A percentile compares a stretch with the other conserved stretches of the same genome.
Evolutionary conservation across 1,140 invertebrate genomes (phyloP).

Genomic region (Pogonomyrmex californicus): DNA sequence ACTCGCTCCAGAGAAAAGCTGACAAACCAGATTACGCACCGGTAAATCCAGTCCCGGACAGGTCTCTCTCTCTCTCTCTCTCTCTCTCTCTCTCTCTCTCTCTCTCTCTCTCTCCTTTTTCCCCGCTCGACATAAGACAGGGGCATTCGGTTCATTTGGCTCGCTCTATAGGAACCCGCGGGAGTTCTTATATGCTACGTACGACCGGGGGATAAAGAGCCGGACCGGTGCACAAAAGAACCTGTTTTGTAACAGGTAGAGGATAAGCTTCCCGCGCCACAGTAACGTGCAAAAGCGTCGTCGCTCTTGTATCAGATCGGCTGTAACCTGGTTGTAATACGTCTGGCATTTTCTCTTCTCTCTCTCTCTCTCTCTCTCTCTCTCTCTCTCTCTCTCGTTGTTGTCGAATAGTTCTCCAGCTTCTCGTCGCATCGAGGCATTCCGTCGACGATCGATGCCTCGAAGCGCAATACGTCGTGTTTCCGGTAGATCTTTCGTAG

Average conservation of each 20-base stretch:
- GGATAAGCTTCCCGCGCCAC: conserved; percentile 33
- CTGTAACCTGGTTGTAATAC: conserved; percentile 28
- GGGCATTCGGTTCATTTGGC: conserved; percentile 44
- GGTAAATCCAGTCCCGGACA: conserved; percentile 51
- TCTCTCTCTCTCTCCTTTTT: too few species aligned
- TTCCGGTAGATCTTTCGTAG: conserved; percentile 22
- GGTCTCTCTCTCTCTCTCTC: conserved; percentile 5
- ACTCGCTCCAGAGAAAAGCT: conserved; percentile 19
- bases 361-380: conserved; percentile 1
- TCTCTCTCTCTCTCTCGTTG: background rate
- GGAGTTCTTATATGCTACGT: conserved; percentile 35
- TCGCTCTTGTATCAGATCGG: conserved; percentile 18
- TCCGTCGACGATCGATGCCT: conserved; percentile 3
- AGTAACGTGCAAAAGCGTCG: conserved; percentile 14
- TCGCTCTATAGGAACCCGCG: conserved; percentile 30
- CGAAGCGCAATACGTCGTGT: conserved; percentile 18
- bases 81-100: too few species aligned
- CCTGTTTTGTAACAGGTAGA: conserved; percentile 71
- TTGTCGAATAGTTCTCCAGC: conserved; percentile 23
- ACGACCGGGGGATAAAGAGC: conserved; percentile 38
- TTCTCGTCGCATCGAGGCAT: background rate
- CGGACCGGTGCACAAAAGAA: conserved; percentile 56
- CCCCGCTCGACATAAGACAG: conserved; percentile 39
- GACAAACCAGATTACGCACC: conserved; percentile 61
- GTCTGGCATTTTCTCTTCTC: too few species aligned